Evolutionary conservation across 2,888 invertebrate genomes (phyloP).

Genomic region (Junonia oenone): DNA sequence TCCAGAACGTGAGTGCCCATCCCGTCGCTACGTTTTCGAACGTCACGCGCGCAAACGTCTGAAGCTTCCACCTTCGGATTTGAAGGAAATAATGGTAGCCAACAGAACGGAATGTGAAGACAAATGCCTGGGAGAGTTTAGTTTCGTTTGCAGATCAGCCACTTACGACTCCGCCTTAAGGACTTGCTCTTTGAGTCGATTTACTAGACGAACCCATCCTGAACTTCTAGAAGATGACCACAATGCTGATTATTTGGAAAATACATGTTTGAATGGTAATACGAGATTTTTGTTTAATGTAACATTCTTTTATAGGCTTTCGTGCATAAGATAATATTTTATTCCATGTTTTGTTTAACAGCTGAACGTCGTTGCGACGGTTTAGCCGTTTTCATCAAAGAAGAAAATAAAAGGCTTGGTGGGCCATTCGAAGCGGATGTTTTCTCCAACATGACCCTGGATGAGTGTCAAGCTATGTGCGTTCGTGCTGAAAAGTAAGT

Average conservation of each 20-base stretch:
- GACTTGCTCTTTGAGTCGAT: conserved; percentile 88
- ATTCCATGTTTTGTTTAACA: conserved; percentile 57
- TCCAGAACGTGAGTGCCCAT: conserved; percentile 93
- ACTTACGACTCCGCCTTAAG: conserved; percentile 88
- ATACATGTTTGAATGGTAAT: conserved; percentile 91
- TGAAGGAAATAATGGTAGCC: conserved; percentile 90
- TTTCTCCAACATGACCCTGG: conserved; percentile 90
- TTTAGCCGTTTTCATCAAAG: conserved; percentile 91
- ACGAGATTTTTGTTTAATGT: background rate
- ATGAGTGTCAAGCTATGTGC: conserved; percentile 93
- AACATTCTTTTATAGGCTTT: background rate
- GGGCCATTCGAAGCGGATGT: conserved; percentile 94
- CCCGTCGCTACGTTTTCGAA: conserved; percentile 92
- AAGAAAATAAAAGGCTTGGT: conserved; percentile 91
- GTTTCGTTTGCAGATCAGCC: conserved; percentile 92
- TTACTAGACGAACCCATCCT: conserved; percentile 92
- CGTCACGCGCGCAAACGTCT: conserved; percentile 91
- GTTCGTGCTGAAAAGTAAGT: conserved; percentile 90
- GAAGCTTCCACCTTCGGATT: conserved; percentile 88
- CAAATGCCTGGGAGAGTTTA: conserved; percentile 92
- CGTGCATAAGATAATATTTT: too few relatives aligned
- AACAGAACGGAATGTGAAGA: conserved; percentile 95
- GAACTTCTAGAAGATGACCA: conserved; percentile 91
- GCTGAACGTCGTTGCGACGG: conserved; percentile 93
- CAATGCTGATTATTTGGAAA: conserved; percentile 93